Evolutionary conservation across 1,140 invertebrate genomes (phyloP).

Genomic region (Palaemon carinicauda): DNA sequence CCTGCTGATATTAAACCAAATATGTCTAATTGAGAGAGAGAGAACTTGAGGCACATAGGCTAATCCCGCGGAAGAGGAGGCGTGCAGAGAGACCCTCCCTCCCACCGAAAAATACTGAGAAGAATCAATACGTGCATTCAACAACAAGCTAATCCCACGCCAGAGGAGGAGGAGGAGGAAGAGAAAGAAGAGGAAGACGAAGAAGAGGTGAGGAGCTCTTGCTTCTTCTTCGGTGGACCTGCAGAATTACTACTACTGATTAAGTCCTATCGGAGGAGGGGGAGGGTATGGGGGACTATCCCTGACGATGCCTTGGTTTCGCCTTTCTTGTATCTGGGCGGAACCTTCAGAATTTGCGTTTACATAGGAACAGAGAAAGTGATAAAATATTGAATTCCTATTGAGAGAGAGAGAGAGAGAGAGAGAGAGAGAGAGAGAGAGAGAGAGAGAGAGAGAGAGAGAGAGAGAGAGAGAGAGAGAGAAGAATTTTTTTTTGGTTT

Average conservation of each 20-base stretch:
- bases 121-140: slow-evolving; percentile 56
- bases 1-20: slow-evolving; percentile 53
- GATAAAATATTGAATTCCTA: too few relatives aligned
- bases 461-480: too few relatives aligned
- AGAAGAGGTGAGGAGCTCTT: not conserved
- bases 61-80: slow-evolving; percentile 48
- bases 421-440: not conserved
- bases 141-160: slow-evolving; percentile 51
- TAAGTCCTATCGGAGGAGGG: too few relatives aligned
- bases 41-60: slow-evolving; percentile 36
- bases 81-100: not conserved
- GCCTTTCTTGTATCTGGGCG: not conserved
- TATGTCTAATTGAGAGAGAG: slow-evolving; percentile 54
- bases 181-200: not conserved
- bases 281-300: too few relatives aligned
- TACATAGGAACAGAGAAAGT: too few relatives aligned
- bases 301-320: not conserved
- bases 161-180: not conserved
- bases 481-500: too few relatives aligned
- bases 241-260: too few relatives aligned
- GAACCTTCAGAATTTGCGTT: too few relatives aligned
- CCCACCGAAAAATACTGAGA: slow-evolving; percentile 1
- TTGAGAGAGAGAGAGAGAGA: not conserved
- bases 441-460: too few relatives aligned
- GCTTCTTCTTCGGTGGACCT: too few relatives aligned